Base-by-base conservation (phyloP, 2,888 invertebrate genomes). In the Hylaea fasciaria region DNA sequence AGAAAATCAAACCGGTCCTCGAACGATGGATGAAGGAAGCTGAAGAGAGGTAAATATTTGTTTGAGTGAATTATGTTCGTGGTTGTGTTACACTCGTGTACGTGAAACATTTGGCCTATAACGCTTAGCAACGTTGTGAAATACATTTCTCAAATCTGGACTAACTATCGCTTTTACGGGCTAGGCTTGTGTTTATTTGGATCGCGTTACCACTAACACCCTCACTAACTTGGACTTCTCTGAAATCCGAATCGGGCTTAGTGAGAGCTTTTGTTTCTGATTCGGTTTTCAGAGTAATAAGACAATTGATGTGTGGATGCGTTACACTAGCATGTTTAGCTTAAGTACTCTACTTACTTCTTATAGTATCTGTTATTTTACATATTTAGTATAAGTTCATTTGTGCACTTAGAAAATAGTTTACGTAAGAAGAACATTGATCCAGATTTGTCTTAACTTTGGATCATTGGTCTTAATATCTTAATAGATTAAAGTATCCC, bases 1-100 rank as follows among this genome's bases (percentile, higher is more conserved):
- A 98, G 94, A 99, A 99, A 95, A 99, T 99, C 87, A 98, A 98
- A 92, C 99, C 99, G 74, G 99, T 99, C 78, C 94, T 99, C 85
- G 99, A 99, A 92, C 95, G 97, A 91, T 99, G 99, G 99, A 98
- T 99, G 98, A 97, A 97, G 91, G 98, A 99, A 92, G 98, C 98
- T 55, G 98, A 99, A 94, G 98, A 98, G 94, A 97, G 98, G 96
- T 98, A 91, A 92, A 81, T 92, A 91, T 62, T 45, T 88, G 87
- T 88, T 86, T 88, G 87, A 89, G 88, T 89, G 91, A 86, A 80
- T 80, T 83, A 73, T 87, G 82, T 86, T 80, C 87, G 89, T 91
- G 84, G 77, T 77, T 87, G 86, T 87, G 85, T 79, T 78, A 80
- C 84, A 78, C 55, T 79, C 89, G 89, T 88, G 87, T 80, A 77